A percentile compares a stretch with the other conserved stretches of the same genome.
Evolutionary conservation across 2,888 invertebrate genomes (phyloP).

Genomic region (Autographa gamma): DNA sequence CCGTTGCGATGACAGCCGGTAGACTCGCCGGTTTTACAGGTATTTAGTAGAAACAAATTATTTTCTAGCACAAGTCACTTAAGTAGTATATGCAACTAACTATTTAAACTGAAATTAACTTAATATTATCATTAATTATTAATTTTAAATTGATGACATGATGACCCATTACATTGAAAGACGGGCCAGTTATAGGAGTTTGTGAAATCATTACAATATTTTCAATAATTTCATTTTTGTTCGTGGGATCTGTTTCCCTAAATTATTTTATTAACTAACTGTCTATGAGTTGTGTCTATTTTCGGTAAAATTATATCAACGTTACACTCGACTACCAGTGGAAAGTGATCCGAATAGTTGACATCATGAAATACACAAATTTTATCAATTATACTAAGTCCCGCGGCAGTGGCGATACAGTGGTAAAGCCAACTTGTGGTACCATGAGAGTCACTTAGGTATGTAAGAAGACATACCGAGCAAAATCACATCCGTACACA

Average conservation of each 20-base stretch:
- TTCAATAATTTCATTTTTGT: conserved; percentile 17
- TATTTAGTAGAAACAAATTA: too few relatives aligned
- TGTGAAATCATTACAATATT: conserved; percentile 5
- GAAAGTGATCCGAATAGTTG: conserved; percentile 17
- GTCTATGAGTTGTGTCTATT: not conserved
- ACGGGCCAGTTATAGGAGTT: not conserved
- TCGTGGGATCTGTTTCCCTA: conserved; percentile 17
- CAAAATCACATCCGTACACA: conserved; percentile 10
- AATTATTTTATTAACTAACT: conserved; percentile 14
- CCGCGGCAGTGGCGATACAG: conserved; percentile 3
- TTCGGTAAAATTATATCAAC: conserved; percentile 13
- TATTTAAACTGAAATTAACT: too few relatives aligned
- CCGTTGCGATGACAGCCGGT: too few relatives aligned
- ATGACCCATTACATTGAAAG: not conserved
- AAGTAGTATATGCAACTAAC: too few relatives aligned
- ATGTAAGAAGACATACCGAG: conserved; percentile 5
- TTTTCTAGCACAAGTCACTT: too few relatives aligned
- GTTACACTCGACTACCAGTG: conserved; percentile 7
- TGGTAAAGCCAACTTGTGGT: conserved; percentile 14
- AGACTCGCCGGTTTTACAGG: too few relatives aligned
- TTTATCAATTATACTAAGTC: not conserved
- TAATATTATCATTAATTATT: too few relatives aligned
- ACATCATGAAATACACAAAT: conserved; percentile 11
- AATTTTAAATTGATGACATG: too few relatives aligned
- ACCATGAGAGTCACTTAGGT: conserved; percentile 6